Percentiles rank a stretch among this genome's conserved stretches.
These are phyloP conservation scores for Acanthosepion esculentum DNA, from an alignment of 2,888 invertebrate species.

Conservation along the genomic window DNA sequence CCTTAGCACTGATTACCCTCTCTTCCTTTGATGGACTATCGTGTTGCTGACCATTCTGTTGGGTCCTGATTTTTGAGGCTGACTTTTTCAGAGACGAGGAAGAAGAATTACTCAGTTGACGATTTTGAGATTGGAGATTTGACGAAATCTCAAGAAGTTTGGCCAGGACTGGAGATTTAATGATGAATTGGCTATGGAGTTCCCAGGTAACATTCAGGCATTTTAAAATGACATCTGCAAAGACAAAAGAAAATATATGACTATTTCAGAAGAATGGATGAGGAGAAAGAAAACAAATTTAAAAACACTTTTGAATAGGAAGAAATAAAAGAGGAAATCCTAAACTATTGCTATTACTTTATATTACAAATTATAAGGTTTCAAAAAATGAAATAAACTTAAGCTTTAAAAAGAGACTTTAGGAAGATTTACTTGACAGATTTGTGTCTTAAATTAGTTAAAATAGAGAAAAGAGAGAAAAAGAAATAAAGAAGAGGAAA, in stretches of 20 bases:
- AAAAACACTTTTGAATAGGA: no score
- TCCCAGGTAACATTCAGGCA: conserved; percentile 71
- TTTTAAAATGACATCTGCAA: conserved; percentile 69
- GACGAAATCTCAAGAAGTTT: not conserved
- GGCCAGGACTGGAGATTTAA: conserved; percentile 62
- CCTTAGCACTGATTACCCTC: not conserved
- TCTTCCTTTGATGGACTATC: not conserved
- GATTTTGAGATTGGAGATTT: not conserved
- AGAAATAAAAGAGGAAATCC: no score
- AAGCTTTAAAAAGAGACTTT: not conserved
- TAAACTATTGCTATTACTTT: no score
- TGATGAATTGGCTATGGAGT: conserved; percentile 68
- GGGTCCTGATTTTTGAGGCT: not conserved
- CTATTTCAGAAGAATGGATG: not conserved
- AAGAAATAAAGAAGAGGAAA: not conserved
- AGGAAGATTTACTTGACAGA: not conserved
- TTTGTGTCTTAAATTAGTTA: not conserved
- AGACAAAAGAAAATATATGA: not conserved
- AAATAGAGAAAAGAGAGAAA: not conserved
- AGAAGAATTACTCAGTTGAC: not conserved
- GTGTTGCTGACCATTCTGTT: not conserved
- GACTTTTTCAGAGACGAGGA: not conserved
- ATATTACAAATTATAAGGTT: no score
- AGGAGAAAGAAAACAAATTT: no score
- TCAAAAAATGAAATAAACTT: not conserved